Conservation (phyloP, 2,888 invertebrate species). For the Therioaphis trifolii region DNA sequence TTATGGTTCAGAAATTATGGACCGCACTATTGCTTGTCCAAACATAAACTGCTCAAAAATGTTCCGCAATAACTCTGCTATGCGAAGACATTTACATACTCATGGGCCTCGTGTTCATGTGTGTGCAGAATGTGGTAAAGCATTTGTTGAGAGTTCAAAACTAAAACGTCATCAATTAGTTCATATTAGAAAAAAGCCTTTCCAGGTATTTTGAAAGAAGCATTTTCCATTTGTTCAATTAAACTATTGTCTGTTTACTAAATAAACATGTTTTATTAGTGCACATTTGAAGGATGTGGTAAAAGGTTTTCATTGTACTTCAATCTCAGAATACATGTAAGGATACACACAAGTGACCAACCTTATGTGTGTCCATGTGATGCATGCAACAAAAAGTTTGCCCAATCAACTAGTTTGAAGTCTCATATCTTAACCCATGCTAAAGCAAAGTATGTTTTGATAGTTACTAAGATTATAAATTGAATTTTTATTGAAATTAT, state of each 20-base stretch:
- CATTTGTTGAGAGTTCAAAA: conserved; percentile 97
- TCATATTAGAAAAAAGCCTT: conserved; percentile 97
- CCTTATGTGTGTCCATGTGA: conserved; percentile 99
- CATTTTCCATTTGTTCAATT: not conserved
- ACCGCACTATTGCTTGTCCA: conserved; percentile 83
- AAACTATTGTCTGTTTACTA: not conserved
- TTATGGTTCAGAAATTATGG: conserved; percentile 73
- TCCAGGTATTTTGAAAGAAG: conserved; percentile 74
- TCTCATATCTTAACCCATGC: conserved; percentile 98
- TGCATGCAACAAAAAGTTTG: conserved; percentile 98
- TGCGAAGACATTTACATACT: conserved; percentile 96
- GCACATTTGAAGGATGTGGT: conserved; percentile 97
- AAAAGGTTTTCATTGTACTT: conserved; percentile 96
- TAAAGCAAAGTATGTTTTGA: conserved; percentile 87
- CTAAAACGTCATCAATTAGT: conserved; percentile 95
- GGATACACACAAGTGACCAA: conserved; percentile 97
- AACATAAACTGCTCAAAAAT: conserved; percentile 97
- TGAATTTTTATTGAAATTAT: not conserved
- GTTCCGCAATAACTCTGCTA: conserved; percentile 96
- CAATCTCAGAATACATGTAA: conserved; percentile 96
- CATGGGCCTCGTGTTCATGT: conserved; percentile 97
- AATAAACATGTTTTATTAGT: conserved; percentile 69
- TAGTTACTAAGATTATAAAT: not conserved
- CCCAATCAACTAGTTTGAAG: conserved; percentile 97
- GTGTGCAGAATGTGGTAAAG: conserved; percentile 97